Conservation (phyloP, 2,888 invertebrate genomes). For the Acrobasis consociella region DNA sequence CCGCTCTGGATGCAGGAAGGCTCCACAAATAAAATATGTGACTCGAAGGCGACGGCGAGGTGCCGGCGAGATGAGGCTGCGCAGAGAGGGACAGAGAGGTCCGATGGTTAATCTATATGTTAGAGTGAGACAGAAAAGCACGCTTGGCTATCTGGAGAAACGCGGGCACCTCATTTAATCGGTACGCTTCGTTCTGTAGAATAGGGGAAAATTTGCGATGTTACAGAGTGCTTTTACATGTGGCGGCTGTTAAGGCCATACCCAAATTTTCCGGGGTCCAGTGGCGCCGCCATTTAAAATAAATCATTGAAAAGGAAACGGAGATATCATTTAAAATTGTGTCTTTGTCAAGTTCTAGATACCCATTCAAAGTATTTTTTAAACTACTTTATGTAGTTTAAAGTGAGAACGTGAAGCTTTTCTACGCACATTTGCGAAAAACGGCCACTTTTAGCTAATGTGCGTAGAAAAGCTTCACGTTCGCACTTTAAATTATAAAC, state of each 20-base stretch:
- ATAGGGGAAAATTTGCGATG: conserved; percentile 74
- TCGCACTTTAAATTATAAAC: no score
- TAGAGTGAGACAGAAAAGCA: conserved; percentile 50
- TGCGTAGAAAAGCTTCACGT: no score
- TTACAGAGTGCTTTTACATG: conserved; percentile 46
- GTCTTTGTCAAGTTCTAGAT: no score
- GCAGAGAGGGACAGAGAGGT: conserved; percentile 61
- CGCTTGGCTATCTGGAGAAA: conserved; percentile 79
- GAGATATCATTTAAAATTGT: no score
- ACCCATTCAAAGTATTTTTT: no score
- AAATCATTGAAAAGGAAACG: no score
- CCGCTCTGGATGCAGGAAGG: conserved; percentile 78
- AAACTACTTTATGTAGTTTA: no score
- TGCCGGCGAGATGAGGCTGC: conserved; percentile 77
- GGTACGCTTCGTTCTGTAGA: conserved; percentile 79
- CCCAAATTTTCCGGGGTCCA: no score
- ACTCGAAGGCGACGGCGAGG: conserved; percentile 80
- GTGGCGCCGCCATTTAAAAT: no score
- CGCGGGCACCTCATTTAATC: conserved; percentile 82
- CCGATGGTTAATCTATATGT: conserved; percentile 35
- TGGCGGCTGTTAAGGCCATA: conserved; percentile 28
- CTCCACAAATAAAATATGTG: conserved; percentile 82
- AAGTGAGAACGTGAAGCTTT: no score
- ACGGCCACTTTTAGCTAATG: no score
- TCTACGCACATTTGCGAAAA: no score